These are phyloP conservation scores for Lordiphosa mommai DNA, from an alignment of 1,140 invertebrate genomes.

Conservation along the genomic window DNA sequence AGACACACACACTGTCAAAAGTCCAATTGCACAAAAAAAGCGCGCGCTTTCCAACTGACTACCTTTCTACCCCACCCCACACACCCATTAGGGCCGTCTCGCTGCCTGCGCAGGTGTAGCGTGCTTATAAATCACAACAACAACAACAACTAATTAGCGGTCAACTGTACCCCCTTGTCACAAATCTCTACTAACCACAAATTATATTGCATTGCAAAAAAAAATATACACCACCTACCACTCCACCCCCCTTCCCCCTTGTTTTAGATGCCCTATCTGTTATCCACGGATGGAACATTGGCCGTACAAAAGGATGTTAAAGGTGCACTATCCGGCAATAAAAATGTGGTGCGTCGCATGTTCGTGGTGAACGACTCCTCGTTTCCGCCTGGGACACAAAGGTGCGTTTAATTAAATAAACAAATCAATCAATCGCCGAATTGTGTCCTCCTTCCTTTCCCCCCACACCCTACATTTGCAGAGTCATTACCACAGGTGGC, in stretches of 20 bases:
- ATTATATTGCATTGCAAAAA: too few species aligned
- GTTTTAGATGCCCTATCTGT: conserved; percentile 79
- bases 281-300: conserved; percentile 77
- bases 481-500: conserved; percentile 73
- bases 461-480: conserved; percentile 29
- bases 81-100: conserved; percentile 20
- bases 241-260: conserved; percentile 1
- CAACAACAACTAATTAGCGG: conserved; percentile 11
- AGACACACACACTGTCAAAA: conserved; percentile 29
- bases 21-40: conserved; percentile 71
- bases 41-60: conserved; percentile 52
- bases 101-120: conserved; percentile 64
- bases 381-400: conserved; percentile 74
- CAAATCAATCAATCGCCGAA: background rate
- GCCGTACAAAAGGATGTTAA: conserved; percentile 79
- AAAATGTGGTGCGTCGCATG: conserved; percentile 79
- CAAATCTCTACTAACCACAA: too few species aligned
- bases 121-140: conserved; percentile 48
- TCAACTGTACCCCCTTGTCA: conserved; percentile 5
- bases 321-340: conserved; percentile 67
- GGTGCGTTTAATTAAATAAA: conserved; percentile 46
- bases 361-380: conserved; percentile 78
- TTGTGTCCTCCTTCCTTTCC: conserved; percentile 8
- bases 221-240: too few species aligned
- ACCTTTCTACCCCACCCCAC: background rate